Conservation (phyloP, 2,797 vertebrate genomes). For the Typhlichthys eigenmanni region DNA sequence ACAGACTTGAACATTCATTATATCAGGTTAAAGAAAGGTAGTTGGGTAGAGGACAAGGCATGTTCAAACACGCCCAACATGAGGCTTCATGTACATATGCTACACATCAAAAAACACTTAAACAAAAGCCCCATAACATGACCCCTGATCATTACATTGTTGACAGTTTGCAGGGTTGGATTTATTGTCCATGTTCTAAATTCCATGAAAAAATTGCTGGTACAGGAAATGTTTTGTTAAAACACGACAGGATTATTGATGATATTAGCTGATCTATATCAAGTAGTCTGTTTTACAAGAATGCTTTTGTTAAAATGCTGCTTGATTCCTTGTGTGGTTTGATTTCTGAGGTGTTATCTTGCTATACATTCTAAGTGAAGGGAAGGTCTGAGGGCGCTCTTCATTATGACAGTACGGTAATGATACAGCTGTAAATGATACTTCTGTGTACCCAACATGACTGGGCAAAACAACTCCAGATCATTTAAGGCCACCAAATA, state of each 20-base stretch:
- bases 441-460: slow-evolving; percentile 56
- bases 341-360: neutral
- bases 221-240: neutral
- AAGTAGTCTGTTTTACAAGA: slow-evolving; percentile 12
- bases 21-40: slow-evolving; percentile 25
- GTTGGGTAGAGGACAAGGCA: slow-evolving; percentile 47
- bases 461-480: slow-evolving; percentile 59
- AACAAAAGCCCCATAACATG: neutral
- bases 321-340: neutral
- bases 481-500: slow-evolving; percentile 58
- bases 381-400: slow-evolving; percentile 29
- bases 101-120: neutral
- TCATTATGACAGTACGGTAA: slow-evolving; percentile 49
- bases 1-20: slow-evolving; percentile 4
- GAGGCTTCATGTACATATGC: slow-evolving; percentile 28
- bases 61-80: slow-evolving; percentile 60
- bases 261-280: neutral
- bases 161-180: neutral
- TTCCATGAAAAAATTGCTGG: neutral
- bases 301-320: slow-evolving; percentile 23
- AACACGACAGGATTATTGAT: neutral
- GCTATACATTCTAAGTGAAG: slow-evolving; percentile 21
- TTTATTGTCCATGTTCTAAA: neutral
- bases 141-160: slow-evolving; percentile 1
- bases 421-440: slow-evolving; percentile 58